Evolutionary conservation across 2,113 vertebrate genomes (phyloP).

Genomic region (Hyla sarda): DNA sequence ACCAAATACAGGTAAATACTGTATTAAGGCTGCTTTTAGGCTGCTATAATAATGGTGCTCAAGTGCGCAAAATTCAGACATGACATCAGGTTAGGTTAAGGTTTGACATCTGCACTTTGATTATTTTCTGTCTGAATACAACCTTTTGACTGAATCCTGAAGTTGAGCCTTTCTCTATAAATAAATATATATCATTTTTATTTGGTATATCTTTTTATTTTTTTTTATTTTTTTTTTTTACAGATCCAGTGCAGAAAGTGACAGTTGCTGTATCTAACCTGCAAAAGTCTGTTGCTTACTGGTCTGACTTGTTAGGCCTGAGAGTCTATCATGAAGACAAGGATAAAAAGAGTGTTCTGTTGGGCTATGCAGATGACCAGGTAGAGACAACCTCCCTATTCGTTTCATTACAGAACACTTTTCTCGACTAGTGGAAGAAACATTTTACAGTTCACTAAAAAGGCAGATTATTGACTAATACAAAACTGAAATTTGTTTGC

Average conservation of each 20-base stretch:
- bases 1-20: slow-evolving; percentile 75
- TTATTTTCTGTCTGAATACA: too few relatives aligned
- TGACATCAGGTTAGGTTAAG: too few relatives aligned
- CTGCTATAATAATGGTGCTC: too few relatives aligned
- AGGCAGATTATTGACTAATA: neutral
- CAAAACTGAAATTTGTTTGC: neutral
- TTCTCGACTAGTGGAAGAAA: neutral
- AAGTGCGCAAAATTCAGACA: too few relatives aligned
- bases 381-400: slow-evolving; percentile 64
- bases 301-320: slow-evolving; percentile 88
- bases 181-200: too few relatives aligned
- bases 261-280: slow-evolving; percentile 89
- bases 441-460: neutral
- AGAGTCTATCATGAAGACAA: slow-evolving; percentile 85
- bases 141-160: neutral
- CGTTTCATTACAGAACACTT: neutral
- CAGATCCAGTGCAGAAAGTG: slow-evolving; percentile 93
- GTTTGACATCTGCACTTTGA: too few relatives aligned
- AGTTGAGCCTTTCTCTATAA: neutral
- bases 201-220: neutral
- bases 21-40: neutral
- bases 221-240: neutral
- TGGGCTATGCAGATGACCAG: slow-evolving; percentile 88
- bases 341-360: slow-evolving; percentile 78
- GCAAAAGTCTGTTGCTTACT: slow-evolving; percentile 84